A percentile compares a stretch with the other conserved stretches of the same genome.
These are phyloP conservation scores for Yponomeuta malinellus DNA, from an alignment of 2,888 invertebrate species.

Conservation along the genomic window DNA sequence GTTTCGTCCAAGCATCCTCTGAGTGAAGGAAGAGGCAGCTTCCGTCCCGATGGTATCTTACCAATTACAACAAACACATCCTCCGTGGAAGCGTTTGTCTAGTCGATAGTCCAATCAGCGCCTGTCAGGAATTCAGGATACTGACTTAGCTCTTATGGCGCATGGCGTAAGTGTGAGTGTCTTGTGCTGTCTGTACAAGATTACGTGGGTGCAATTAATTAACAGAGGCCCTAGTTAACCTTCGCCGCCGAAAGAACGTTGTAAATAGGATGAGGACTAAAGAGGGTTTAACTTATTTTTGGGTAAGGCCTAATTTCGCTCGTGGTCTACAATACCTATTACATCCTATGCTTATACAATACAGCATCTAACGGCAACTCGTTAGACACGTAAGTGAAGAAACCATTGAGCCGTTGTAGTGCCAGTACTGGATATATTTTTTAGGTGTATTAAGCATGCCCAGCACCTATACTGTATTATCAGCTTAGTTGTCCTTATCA, in stretches of 20 bases:
- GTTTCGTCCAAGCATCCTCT: background rate
- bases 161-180: no score
- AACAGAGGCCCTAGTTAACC: background rate
- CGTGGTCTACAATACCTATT: background rate
- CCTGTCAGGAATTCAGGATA: no score
- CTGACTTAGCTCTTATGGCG: no score
- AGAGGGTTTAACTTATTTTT: background rate
- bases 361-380: no score
- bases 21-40: background rate
- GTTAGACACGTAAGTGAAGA: no score
- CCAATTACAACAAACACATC: background rate
- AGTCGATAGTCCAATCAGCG: background rate
- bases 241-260: background rate
- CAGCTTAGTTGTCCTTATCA: no score
- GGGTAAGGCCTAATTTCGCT: background rate
- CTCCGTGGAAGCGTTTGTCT: background rate
- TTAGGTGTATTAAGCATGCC: no score
- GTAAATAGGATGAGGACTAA: background rate
- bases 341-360: background rate
- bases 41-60: conserved; percentile 1
- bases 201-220: conserved; percentile 1
- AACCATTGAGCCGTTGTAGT: no score
- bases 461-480: no score
- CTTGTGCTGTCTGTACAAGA: background rate
- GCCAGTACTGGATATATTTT: no score